Percentiles rank a stretch among this genome's conserved stretches.
phyloP scores from a whole-genome alignment of 2,113 vertebrate species.

The Pipra filicauda region DNA sequence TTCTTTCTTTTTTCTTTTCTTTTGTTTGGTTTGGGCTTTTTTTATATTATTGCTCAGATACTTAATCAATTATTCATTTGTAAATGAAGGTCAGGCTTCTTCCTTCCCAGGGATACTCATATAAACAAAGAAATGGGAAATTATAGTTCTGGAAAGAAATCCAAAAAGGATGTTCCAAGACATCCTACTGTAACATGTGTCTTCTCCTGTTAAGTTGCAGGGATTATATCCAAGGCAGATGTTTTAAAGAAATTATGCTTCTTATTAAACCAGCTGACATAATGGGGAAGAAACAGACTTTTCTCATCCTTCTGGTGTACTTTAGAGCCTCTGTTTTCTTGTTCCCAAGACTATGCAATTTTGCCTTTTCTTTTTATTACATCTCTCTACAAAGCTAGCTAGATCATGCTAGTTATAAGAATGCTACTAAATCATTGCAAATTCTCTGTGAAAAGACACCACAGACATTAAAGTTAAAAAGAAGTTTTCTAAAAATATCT shows the following conservation, averaged over 20 bases:
- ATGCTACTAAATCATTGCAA: background rate
- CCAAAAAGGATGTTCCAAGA: background rate
- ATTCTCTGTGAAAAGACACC: background rate
- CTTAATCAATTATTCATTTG: background rate
- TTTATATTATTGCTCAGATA: background rate
- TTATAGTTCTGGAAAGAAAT: background rate
- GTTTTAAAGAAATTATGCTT: background rate
- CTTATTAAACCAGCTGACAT: background rate
- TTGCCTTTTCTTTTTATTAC: background rate
- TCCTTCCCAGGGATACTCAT: background rate
- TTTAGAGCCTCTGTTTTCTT: background rate
- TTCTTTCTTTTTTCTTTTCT: background rate
- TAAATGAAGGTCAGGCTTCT: background rate
- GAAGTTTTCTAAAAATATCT: background rate
- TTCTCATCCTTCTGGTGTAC: background rate
- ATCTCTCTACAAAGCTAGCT: background rate
- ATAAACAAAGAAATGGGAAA: background rate
- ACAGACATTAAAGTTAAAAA: background rate
- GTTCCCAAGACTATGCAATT: background rate
- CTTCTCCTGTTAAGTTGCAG: background rate
- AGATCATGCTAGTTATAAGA: background rate
- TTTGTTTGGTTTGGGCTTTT: background rate
- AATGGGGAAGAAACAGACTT: background rate
- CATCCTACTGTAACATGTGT: background rate
- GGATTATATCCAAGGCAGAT: background rate